These are phyloP conservation scores for Chorisops tibialis DNA, from an alignment of 2,888 invertebrate species.

Conservation along the genomic window DNA sequence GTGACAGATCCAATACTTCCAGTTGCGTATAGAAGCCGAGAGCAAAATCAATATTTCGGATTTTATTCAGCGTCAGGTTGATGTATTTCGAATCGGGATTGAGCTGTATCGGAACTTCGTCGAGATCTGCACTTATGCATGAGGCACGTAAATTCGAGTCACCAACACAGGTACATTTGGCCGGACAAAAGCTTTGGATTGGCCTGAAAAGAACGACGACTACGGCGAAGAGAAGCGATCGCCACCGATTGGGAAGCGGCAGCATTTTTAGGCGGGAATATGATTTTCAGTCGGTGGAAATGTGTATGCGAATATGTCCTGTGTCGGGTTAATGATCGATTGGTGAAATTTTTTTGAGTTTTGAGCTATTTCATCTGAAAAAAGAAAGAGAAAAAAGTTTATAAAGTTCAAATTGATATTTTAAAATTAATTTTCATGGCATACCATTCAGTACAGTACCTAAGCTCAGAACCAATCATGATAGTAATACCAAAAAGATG, in stretches of 20 bases:
- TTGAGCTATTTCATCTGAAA: constrained; percentile 20
- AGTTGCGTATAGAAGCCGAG: constrained; percentile 78
- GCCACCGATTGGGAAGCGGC: constrained; percentile 5
- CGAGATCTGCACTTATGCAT: constrained; percentile 74
- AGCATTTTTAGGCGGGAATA: constrained; percentile 9
- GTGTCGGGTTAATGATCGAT: not conserved
- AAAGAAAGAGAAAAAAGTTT: not conserved
- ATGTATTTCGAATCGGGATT: constrained; percentile 83
- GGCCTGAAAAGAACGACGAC: constrained; percentile 1
- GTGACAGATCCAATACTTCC: constrained; percentile 74
- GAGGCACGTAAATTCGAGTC: constrained; percentile 71
- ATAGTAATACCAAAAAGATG: no score
- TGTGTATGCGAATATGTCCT: not conserved
- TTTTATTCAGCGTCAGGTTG: constrained; percentile 79
- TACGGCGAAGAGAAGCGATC: constrained; percentile 1
- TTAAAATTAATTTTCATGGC: no score
- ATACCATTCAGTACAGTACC: no score
- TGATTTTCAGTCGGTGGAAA: no score
- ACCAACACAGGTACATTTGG: constrained; percentile 76
- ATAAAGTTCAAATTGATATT: not conserved
- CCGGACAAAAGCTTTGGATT: constrained; percentile 67
- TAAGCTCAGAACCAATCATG: no score
- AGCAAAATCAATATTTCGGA: constrained; percentile 73
- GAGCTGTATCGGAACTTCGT: constrained; percentile 83
- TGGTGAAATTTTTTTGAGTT: not conserved